A percentile compares a stretch with the other conserved stretches of the same genome.
Evolutionary conservation across 2,113 vertebrate genomes (phyloP).

Genomic region (Poecilia latipinna): DNA sequence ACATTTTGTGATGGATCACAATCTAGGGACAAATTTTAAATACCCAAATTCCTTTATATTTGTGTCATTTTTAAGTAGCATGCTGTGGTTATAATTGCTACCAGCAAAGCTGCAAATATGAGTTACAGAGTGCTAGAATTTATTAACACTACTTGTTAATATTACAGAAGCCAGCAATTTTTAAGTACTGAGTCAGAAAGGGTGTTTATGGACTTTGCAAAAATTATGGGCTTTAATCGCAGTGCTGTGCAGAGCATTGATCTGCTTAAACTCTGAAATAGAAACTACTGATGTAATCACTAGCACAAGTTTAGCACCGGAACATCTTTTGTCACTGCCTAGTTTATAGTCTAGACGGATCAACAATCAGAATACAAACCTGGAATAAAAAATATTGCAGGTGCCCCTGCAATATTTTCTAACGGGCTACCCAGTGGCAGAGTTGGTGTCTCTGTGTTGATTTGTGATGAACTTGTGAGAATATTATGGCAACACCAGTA

Average conservation of each 20-base stretch:
- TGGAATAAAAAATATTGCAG: too few relatives aligned
- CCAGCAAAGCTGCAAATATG: not conserved
- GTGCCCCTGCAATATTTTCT: too few relatives aligned
- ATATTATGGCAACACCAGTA: too few relatives aligned
- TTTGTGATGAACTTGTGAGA: too few relatives aligned
- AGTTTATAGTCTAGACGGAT: too few relatives aligned
- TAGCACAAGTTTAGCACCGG: not conserved
- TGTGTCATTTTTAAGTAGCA: not conserved
- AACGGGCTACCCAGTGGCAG: too few relatives aligned
- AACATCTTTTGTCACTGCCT: not conserved
- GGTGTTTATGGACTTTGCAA: not conserved
- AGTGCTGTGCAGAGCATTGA: not conserved
- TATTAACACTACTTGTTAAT: not conserved
- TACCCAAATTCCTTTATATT: not conserved
- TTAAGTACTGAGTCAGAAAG: not conserved
- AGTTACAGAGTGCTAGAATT: not conserved
- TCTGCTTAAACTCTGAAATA: not conserved
- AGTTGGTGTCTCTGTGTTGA: too few relatives aligned
- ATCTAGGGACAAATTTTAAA: not conserved
- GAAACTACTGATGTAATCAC: not conserved
- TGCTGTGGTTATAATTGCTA: not conserved
- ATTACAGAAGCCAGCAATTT: not conserved
- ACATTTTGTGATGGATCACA: not conserved
- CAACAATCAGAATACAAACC: too few relatives aligned
- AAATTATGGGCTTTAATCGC: not conserved